Base-by-base conservation (phyloP, 2,797 vertebrate species). In the Poeciliopsis gracilis region DNA sequence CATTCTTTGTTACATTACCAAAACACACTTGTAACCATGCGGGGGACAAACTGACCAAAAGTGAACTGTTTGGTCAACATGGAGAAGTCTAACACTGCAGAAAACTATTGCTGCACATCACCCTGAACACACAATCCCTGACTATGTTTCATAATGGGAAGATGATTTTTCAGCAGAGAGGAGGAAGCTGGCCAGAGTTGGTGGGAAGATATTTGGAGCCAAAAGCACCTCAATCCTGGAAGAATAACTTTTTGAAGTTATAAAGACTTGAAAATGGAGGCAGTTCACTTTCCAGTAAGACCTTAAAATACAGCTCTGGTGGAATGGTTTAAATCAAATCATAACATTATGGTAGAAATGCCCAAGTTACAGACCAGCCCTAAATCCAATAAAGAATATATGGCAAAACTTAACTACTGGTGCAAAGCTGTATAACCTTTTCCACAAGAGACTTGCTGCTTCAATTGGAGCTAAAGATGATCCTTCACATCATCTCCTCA, bases 361-460 rank as follows among this genome's bases (percentile, higher is more conserved):
- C 2, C 33, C 36, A 23, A 41, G 33, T 41, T 67, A 38, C 25
- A 67, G 36, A 41, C 33, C 18, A 25, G 20, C 23, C 36, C 10
- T 41, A 67, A 67, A 67, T 41, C 33, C 18, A 67, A 67, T 67
- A 20, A 41, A 66, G 61, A 66, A 66, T 38, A 36, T 66, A 66
- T 66, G 15, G 16, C 3, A 36, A 66, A 66, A 66, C 18, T 38
- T 66, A 11, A 33, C 28, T 33, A 61, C 57, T 33, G 28, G 18
- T 41, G 36, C 38, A 20, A n/a, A 69, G 23, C 23, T n/a, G 11
- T 43, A n/a, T 13, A n/a, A 69, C 23, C 38, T 43, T 69, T 69
- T 69, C 38, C 66, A 43, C 11, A n/a, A 69, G 38, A 69, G 23
- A 43, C 20, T 69, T 12, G 18, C 38, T 41, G 66, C 38, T 5